Percentiles rank a stretch among this genome's conserved stretches.
phyloP scores from a whole-genome alignment of 2,888 invertebrate species.

The Biston betularia region DNA sequence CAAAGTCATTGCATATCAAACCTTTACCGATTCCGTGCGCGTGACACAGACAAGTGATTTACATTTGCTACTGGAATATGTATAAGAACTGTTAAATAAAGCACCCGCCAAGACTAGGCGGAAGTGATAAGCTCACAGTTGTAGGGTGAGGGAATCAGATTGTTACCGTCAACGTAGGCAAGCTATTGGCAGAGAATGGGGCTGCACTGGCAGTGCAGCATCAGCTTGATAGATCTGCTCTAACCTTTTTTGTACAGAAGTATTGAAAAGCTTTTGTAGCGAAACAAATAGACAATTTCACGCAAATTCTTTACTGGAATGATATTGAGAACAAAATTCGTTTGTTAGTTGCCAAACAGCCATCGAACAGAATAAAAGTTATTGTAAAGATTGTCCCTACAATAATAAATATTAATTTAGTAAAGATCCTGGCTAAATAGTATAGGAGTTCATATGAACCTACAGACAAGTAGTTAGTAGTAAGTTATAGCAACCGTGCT shows the following conservation, averaged over 20 bases:
- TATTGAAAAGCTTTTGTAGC: no score
- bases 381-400: no score
- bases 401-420: no score
- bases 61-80: constrained; percentile 32
- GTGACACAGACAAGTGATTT: constrained; percentile 10
- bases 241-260: constrained; percentile 20
- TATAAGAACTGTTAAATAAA: constrained; percentile 17
- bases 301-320: no score
- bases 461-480: no score
- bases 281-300: no score
- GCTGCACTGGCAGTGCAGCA: constrained; percentile 60
- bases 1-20: background rate
- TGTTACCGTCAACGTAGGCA: constrained; percentile 63
- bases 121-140: constrained; percentile 68
- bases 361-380: no score
- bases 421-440: no score
- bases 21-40: background rate
- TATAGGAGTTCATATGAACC: no score
- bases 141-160: constrained; percentile 78
- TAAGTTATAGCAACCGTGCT: no score
- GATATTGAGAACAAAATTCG: no score
- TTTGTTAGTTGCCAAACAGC: no score
- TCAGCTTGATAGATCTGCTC: constrained; percentile 45
- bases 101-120: constrained; percentile 51
- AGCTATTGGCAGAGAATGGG: constrained; percentile 69